phyloP scores from a whole-genome alignment of 92 coral and sea anemone species.

The Diadumene lineata region DNA sequence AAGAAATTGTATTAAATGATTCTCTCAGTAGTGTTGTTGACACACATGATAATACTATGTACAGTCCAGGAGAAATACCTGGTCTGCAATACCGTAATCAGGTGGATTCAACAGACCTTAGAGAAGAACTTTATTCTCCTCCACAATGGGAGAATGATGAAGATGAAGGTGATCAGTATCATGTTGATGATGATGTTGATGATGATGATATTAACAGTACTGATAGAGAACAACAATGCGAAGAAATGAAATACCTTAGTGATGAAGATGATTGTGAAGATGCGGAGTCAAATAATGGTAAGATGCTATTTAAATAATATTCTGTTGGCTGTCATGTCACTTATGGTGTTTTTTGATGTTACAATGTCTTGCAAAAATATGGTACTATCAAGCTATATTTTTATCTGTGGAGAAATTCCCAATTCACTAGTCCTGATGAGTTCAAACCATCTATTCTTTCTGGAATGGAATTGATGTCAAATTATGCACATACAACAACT shows the following conservation, averaged over 20 bases:
- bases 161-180: not conserved
- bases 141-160: conserved; percentile 13
- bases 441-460: too few species aligned
- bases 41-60: conserved; percentile 3
- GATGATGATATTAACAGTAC: not conserved
- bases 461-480: too few species aligned
- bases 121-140: conserved; percentile 20
- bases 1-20: conserved; percentile 2
- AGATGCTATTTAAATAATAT: not conserved
- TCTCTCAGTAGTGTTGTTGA: conserved; percentile 4
- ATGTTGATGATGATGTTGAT: not conserved
- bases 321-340: not conserved
- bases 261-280: not conserved
- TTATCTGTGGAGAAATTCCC: too few species aligned
- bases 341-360: not conserved
- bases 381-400: too few species aligned
- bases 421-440: too few species aligned
- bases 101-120: too few species aligned
- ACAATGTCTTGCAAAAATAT: too few species aligned
- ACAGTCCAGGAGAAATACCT: conserved; percentile 34
- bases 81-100: conserved; percentile 8
- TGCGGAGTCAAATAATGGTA: not conserved
- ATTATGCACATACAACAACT: too few species aligned
- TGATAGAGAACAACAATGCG: not conserved
- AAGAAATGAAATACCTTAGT: not conserved